Base-by-base conservation (phyloP, 2,888 invertebrate genomes). In the Oscheius sp. region DNA sequence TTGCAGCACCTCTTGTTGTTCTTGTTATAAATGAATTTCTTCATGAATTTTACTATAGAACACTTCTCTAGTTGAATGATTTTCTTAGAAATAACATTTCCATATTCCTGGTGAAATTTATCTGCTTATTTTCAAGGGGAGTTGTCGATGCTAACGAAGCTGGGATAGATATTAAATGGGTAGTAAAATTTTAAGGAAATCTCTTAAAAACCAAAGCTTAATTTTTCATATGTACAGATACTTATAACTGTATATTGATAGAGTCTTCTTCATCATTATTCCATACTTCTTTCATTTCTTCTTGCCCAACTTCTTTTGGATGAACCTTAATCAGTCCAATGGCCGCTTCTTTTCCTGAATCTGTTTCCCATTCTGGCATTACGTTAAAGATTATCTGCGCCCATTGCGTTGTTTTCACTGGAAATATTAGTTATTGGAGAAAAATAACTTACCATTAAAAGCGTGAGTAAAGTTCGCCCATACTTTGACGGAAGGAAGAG, bases 361-460 rank as follows among this genome's bases (percentile, higher is more conserved):
- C 70, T 22, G 9, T 47, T 5, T 64, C 74, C 26, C 68, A 68
- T 54, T 80, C 79, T 8, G 79, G 79, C 63, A 80, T 68, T 32
- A 80, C 78, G 51, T 78, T 71, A 71, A 80, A 79, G 22, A 80
- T 67, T 12, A 79, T 76, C 68, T 80, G 78, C 36, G 74, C 70
- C 41, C 70, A 73, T 49, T 72, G 71, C 0, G 78, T 80, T 1
- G 74, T 65, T n/a, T n/a, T n/a, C n/a, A n/a, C 49, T 51, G 17
- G 24, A 12, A 45, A 24, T 44, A 5, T 62, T 4, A 22, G 4
- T 30, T 5, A 2, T 32, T 8, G 22, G 9, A 24, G 24, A 51
- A 51, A 51, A 33, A 14, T 33, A 36, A 24, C 45, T 32, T 30
- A 66, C 66, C 38, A 54, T 66, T 64, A 12, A 65, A 56, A 26